phyloP scores from a whole-genome alignment of 2,113 vertebrate genomes.

The Eupsittula cactorum region DNA sequence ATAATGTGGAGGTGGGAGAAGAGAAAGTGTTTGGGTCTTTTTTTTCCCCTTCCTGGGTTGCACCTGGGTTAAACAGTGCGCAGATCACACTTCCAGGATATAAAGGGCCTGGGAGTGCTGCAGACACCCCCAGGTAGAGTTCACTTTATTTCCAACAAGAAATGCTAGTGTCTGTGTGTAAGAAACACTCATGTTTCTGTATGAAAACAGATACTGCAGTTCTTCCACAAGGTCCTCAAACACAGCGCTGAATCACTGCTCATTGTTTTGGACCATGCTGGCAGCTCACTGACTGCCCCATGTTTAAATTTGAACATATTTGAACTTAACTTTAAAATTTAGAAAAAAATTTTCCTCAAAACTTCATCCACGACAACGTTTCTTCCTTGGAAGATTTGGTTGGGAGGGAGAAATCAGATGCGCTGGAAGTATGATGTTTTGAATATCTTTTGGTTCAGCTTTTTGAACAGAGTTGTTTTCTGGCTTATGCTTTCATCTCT shows the following conservation, averaged over 20 bases:
- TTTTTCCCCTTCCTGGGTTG: neutral
- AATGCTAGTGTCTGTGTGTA: neutral
- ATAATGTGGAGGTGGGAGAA: neutral
- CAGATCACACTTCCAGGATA: neutral
- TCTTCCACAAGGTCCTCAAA: neutral
- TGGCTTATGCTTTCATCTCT: neutral
- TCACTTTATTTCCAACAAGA: neutral
- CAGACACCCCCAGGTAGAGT: neutral
- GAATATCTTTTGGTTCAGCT: neutral
- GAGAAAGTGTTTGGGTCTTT: neutral
- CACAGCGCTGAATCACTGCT: neutral
- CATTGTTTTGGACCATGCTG: rapidly evolving
- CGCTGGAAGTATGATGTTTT: neutral
- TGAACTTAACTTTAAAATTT: neutral
- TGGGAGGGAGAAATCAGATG: neutral
- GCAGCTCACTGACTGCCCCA: neutral
- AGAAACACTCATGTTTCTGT: neutral
- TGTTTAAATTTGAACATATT: neutral
- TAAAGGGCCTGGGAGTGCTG: neutral
- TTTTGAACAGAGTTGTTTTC: neutral
- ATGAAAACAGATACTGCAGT: neutral
- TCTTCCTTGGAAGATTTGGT: neutral
- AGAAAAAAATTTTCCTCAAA: neutral
- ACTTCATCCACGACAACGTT: neutral
- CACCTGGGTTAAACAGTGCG: neutral